Conservation (phyloP, 2,113 vertebrate genomes). For the Antechinus stuartii region DNA sequence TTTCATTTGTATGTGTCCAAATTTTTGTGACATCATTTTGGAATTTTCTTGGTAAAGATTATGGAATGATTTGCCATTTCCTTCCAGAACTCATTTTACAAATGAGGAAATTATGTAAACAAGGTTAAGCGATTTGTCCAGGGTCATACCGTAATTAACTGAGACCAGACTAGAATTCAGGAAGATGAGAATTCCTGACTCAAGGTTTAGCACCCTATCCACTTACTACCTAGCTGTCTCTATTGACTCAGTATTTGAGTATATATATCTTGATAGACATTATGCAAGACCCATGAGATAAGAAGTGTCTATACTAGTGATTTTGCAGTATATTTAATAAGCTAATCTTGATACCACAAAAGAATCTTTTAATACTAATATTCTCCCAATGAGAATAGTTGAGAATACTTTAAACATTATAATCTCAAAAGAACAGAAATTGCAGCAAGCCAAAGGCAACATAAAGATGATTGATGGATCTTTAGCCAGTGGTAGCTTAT, state of each 20-base stretch:
- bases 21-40: neutral
- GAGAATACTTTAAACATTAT: neutral
- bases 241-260: neutral
- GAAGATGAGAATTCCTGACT: neutral
- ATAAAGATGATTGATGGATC: neutral
- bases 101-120: neutral
- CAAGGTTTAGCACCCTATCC: neutral
- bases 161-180: neutral
- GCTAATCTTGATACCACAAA: neutral
- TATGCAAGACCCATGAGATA: neutral
- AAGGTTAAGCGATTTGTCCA: neutral
- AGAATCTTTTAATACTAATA: neutral
- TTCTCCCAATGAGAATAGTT: neutral
- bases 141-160: neutral
- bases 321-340: neutral
- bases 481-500: neutral
- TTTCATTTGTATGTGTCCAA: neutral
- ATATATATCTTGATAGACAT: neutral
- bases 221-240: neutral
- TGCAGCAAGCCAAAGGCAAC: neutral
- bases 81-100: neutral
- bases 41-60: neutral
- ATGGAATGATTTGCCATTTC: neutral
- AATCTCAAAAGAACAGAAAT: neutral
- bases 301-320: neutral